phyloP scores from a whole-genome alignment of 2,113 vertebrate species.

The Sylvietta virens region DNA sequence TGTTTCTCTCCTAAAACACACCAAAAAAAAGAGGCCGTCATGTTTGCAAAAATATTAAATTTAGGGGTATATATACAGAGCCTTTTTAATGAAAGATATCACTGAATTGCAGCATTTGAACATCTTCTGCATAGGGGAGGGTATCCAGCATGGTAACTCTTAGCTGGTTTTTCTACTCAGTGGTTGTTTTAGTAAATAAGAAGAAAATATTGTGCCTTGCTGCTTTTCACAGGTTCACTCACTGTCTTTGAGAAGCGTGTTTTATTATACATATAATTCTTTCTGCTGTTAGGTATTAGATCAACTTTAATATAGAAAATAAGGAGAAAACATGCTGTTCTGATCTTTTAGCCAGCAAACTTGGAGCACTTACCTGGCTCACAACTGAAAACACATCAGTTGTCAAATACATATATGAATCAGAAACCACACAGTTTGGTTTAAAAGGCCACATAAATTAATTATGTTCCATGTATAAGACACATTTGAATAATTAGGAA shows the following conservation, averaged over 20 bases:
- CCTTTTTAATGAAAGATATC: neutral
- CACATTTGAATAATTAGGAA: neutral
- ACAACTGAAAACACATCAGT: slow-evolving; percentile 3
- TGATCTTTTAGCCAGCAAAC: neutral
- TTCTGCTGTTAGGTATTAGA: slow-evolving; percentile 17
- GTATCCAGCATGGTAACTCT: neutral
- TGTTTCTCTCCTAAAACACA: neutral
- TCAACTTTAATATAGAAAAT: neutral
- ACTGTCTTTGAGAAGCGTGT: neutral
- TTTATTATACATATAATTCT: neutral
- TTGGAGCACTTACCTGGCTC: slow-evolving; percentile 8
- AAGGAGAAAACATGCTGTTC: neutral
- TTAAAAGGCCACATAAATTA: neutral
- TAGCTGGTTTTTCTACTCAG: neutral
- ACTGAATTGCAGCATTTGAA: neutral
- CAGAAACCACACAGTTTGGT: neutral
- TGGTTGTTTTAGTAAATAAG: neutral
- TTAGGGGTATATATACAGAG: neutral
- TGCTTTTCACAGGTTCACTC: neutral
- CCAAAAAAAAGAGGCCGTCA: neutral
- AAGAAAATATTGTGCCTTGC: neutral
- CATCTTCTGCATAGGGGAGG: neutral
- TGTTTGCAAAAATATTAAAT: neutral
- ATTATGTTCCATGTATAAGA: neutral
- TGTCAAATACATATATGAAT: neutral